Conservation (phyloP, 2,113 vertebrate species). For the Camelus bactrianus region DNA sequence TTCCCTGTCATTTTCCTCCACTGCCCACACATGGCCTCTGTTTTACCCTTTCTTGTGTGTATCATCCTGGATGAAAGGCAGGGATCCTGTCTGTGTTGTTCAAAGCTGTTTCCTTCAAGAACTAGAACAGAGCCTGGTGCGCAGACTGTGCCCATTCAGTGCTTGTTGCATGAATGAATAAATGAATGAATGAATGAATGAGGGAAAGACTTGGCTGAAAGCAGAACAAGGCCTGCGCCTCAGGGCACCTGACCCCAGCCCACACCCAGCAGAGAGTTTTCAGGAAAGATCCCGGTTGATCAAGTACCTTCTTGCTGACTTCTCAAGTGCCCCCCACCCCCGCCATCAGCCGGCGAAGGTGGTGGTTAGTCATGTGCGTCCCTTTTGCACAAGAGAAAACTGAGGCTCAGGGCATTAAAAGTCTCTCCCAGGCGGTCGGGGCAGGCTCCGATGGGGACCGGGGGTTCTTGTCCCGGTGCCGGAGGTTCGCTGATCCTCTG, state of each 20-base stretch:
- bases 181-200: background rate
- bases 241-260: background rate
- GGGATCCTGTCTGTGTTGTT: background rate
- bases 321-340: background rate
- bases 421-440: background rate
- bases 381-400: background rate
- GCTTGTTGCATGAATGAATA: background rate
- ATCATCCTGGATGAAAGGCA: background rate
- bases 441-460: accelerated
- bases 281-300: background rate
- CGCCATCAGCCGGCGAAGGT: background rate
- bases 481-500: background rate
- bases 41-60: background rate
- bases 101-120: background rate
- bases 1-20: background rate
- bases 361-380: background rate
- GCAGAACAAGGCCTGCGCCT: background rate
- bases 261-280: background rate
- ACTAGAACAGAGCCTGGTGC: background rate
- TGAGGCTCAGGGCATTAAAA: background rate
- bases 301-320: background rate
- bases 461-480: background rate
- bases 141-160: background rate
- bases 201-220: background rate
- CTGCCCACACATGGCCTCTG: accelerated